Evolutionary conservation across 53 echinoderm and acorn worm genomes (phyloP), one percentile per base, ranked within the genome.

Genomic region (Actinopyga echinites): DNA sequence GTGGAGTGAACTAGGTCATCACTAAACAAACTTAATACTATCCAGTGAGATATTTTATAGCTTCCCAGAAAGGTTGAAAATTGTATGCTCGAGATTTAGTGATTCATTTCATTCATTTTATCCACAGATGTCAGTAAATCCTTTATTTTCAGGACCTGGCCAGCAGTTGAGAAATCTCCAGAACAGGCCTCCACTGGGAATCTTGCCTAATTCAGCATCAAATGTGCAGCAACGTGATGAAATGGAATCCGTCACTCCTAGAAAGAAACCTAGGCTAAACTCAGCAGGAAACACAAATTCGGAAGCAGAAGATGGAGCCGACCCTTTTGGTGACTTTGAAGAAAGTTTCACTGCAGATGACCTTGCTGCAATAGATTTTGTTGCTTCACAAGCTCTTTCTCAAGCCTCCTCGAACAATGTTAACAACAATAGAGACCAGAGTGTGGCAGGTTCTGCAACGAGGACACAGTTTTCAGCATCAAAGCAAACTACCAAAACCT

Each of bases 291-390:
- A 53, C 56, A 55, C 56, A 30, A 10, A 49, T 15, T 49, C 49
- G 23, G 57, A 53, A 24, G 26, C 34, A 31, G 79, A 57, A 5
- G 80, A 78, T 15, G 28, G 43, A 22, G 83, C 66, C 8, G 99
- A 99, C 59, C 94, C 92, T 40, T 99, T 95, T 36, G 60, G 91
- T 9, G 99, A 95, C 25, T 93, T 93, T 87, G 95, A 89, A 62
- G 92, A 99, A 2, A 90, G 78, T 57, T 92, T 99, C 44, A 93
- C 93, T 12, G 92, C 93, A 63, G 99, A 92, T 65, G 99, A 99
- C 37, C 64, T 99, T 49, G 77, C 82, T 25, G 73, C 86, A 2
- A 84, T 90, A 73, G 99, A 99, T 40, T 43, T 85, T 37, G 88
- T 95, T 4, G 94, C 92, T 34, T 94, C 99, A 4, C 99, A 99